A percentile compares a stretch with the other conserved stretches of the same genome.
Conservation (phyloP, 2,797 vertebrate genomes). For the Poecilia wingei region DNA sequence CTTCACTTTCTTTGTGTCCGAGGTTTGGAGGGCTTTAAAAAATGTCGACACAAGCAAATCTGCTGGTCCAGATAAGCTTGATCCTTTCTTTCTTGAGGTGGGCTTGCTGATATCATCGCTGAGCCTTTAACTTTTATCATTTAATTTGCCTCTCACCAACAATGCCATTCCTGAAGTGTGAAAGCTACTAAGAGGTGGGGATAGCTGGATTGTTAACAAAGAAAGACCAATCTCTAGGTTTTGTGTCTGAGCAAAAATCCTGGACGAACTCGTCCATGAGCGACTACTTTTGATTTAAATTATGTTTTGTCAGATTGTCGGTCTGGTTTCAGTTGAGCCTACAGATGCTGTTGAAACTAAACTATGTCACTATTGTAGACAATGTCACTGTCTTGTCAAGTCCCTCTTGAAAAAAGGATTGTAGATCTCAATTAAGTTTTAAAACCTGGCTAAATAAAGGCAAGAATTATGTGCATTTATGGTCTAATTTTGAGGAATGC, state of each 20-base stretch:
- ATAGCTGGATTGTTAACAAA: neutral
- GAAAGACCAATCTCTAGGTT: neutral
- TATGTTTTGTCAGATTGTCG: neutral
- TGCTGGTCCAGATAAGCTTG: neutral
- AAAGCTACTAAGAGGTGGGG: neutral
- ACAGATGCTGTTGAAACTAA: neutral
- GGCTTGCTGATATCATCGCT: neutral
- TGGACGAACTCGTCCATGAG: neutral
- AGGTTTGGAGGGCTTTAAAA: neutral
- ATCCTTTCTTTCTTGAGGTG: neutral
- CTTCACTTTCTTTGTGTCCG: neutral
- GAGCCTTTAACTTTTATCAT: neutral
- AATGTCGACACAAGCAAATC: neutral
- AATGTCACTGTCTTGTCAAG: too few relatives aligned
- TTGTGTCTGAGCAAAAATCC: neutral
- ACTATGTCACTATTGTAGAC: too few relatives aligned
- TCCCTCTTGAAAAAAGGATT: too few relatives aligned
- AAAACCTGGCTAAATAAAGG: too few relatives aligned
- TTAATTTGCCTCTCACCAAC: neutral
- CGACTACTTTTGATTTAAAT: neutral
- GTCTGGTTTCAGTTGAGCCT: neutral
- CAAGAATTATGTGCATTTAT: neutral
- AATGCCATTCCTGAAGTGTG: neutral
- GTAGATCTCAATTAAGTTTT: too few relatives aligned
- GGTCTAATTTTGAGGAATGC: neutral